A percentile compares a stretch with the other conserved stretches of the same genome.
phyloP scores from a whole-genome alignment of 1,140 invertebrate species.

The Drosophila littoralis region DNA sequence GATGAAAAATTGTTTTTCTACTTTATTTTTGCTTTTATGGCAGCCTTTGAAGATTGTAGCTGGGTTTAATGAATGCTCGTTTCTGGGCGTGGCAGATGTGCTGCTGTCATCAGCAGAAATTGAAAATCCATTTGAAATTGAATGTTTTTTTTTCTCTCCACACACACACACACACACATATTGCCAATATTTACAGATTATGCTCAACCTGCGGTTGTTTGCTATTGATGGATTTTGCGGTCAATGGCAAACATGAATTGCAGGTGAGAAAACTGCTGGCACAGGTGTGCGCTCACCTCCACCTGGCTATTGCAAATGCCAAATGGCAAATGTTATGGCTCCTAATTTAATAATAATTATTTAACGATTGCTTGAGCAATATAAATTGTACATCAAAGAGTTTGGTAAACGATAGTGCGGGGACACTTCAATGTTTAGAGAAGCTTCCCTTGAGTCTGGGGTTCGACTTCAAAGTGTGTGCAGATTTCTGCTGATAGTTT shows the following conservation, averaged over 20 bases:
- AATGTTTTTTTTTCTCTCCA: conserved; percentile 30
- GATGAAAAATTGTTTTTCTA: background rate
- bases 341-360: background rate
- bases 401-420: no score
- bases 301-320: background rate
- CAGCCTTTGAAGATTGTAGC: conserved; percentile 5
- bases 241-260: conserved; percentile 28
- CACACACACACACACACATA: conserved; percentile 20
- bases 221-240: conserved; percentile 41
- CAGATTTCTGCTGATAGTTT: no score
- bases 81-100: conserved; percentile 8
- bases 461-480: no score
- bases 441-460: no score
- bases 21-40: conserved; percentile 6
- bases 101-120: conserved; percentile 46
- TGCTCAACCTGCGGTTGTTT: conserved; percentile 11
- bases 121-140: conserved; percentile 51
- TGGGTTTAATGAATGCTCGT: conserved; percentile 17
- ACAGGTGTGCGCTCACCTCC: conserved; percentile 26
- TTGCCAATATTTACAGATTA: conserved; percentile 34
- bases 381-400: no score
- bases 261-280: conserved; percentile 7
- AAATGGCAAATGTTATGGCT: conserved; percentile 15
- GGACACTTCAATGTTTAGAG: no score
- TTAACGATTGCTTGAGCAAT: background rate